Base-by-base conservation (phyloP, 2,113 vertebrate genomes). In the Silurus glanis region DNA sequence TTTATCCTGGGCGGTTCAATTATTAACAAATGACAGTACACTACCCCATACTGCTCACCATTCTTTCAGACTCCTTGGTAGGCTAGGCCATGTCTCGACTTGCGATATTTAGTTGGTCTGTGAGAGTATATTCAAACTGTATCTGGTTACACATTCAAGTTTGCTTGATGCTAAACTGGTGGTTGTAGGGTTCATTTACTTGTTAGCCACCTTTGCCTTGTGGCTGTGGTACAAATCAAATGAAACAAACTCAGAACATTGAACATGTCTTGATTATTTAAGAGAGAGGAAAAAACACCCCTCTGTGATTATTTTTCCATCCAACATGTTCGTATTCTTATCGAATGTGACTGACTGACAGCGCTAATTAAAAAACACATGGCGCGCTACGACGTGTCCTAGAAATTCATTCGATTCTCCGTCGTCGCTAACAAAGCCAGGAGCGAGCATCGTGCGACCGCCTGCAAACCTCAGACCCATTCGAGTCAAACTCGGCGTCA, bases 401-500 rank as follows among this genome's bases (percentile, higher is more conserved):
- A 23, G 51, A 82, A 82, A 82, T n/a, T 55, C 67, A 45, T 71
- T 19, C 59, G 12, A 6, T 3, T 58, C 21, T 25, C 55, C 59
- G 2, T 58, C 80, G 8, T 64, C 45, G 9, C 59, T 71, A 80
- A 49, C 23, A 75, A 6, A 80, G 49, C 10, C 25, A n/a, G 45
- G 8, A 80, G 49, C 10, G 47, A n/a, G 45, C 59, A 56, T 53
- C 25, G 7, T n/a, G 2, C 14, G 47, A 59, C 56, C 9, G 69
- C 80, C 83, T 80, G 64, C 25, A 66, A 47, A 82, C 81, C 59
- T 76, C 49, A 85, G 82, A 85, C 78, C 75, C 59, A 17, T 64
- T 80, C 7, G 19, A 71, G 80, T 80, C 64, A 83, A 87, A 80
- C 51, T 59, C 61, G 67, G 62, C 49, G 47, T 74, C 37, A 37